phyloP scores from a whole-genome alignment of 2,113 vertebrate species.

The Lagopus leucura region DNA sequence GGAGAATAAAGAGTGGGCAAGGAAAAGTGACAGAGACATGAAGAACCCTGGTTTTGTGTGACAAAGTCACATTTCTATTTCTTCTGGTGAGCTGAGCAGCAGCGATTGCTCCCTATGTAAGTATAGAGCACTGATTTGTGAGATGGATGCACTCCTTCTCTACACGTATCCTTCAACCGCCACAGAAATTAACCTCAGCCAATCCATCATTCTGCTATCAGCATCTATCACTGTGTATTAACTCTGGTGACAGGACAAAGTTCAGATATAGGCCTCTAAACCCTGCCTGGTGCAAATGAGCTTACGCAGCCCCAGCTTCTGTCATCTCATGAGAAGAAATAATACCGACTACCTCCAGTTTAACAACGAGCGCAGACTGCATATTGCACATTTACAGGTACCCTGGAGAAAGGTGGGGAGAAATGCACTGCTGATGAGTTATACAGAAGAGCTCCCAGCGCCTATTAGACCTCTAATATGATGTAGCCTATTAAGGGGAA shows the following conservation, averaged over 20 bases:
- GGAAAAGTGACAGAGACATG: background rate
- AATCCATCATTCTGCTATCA: constrained; percentile 36
- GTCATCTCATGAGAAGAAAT: constrained; percentile 15
- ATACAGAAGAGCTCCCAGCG: background rate
- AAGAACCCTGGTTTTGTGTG: constrained; percentile 1
- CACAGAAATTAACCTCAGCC: constrained; percentile 33
- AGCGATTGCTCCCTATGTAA: background rate
- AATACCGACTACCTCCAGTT: background rate
- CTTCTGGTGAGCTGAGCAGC: background rate
- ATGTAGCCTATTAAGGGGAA: constrained; percentile 7
- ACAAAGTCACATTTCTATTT: background rate
- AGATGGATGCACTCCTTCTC: background rate
- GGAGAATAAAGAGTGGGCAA: background rate
- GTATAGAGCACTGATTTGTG: rapidly evolving
- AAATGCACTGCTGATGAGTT: constrained; percentile 45
- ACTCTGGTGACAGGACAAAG: background rate
- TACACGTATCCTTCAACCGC: background rate
- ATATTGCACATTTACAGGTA: background rate
- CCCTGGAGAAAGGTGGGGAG: constrained; percentile 55
- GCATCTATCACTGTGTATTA: constrained; percentile 12
- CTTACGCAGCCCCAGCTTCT: background rate
- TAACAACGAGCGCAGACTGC: constrained; percentile 26
- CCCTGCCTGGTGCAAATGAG: constrained; percentile 36
- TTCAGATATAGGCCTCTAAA: background rate
- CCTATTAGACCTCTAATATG: constrained; percentile 19